These are phyloP conservation scores for Shargacucullia verbasci DNA, from an alignment of 2,888 invertebrate genomes.

Conservation along the genomic window DNA sequence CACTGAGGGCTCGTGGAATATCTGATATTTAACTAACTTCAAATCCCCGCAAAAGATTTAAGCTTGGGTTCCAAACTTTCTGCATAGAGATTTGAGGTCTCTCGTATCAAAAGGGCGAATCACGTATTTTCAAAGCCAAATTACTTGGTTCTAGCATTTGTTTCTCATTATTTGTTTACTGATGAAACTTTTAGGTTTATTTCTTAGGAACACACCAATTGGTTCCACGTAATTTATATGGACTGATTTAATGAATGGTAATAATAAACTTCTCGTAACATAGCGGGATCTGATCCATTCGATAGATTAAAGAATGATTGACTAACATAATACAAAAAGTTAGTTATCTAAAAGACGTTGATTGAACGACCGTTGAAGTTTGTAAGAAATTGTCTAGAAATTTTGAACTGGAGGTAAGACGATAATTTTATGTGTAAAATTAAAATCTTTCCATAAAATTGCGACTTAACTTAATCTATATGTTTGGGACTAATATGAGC, in stretches of 20 bases:
- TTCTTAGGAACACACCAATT: slow-evolving; percentile 9
- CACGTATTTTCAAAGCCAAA: slow-evolving; percentile 52
- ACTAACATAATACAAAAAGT: slow-evolving; percentile 46
- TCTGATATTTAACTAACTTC: slow-evolving; percentile 61
- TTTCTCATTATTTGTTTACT: slow-evolving; percentile 25
- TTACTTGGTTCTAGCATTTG: slow-evolving; percentile 22
- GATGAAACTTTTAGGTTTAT: slow-evolving; percentile 11
- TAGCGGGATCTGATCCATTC: slow-evolving; percentile 25
- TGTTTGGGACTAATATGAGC: slow-evolving; percentile 7
- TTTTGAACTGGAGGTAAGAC: slow-evolving; percentile 45
- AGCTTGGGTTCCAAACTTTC: slow-evolving; percentile 61
- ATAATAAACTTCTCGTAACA: slow-evolving; percentile 24
- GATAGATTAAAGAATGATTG: slow-evolving; percentile 46
- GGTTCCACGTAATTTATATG: slow-evolving; percentile 1
- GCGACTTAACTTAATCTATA: slow-evolving; percentile 19
- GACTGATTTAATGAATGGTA: slow-evolving; percentile 9
- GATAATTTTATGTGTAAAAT: slow-evolving; percentile 37
- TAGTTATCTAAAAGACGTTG: slow-evolving; percentile 50
- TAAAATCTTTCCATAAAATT: slow-evolving; percentile 32
- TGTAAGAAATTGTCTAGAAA: slow-evolving; percentile 39
- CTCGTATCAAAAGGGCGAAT: slow-evolving; percentile 60
- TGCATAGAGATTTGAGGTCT: slow-evolving; percentile 63
- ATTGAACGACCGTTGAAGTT: slow-evolving; percentile 50
- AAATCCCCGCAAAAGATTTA: slow-evolving; percentile 65
- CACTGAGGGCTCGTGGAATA: slow-evolving; percentile 27